Evolutionary conservation across 2,888 invertebrate genomes (phyloP).

Genomic region (Yponomeuta evonymella): DNA sequence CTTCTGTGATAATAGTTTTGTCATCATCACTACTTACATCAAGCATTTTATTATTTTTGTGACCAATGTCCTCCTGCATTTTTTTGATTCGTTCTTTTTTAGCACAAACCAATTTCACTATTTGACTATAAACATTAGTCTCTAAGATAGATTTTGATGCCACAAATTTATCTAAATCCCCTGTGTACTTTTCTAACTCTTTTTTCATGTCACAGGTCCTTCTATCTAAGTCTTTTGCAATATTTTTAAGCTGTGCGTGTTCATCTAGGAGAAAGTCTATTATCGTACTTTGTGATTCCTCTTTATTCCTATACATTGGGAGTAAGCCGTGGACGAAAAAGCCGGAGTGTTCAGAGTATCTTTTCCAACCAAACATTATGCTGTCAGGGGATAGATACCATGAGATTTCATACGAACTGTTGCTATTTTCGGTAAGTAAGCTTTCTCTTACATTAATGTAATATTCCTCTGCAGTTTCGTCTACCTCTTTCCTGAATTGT

Average conservation of each 20-base stretch:
- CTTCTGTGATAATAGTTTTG: background rate
- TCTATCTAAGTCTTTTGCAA: background rate
- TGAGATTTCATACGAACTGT: slow-evolving; percentile 23
- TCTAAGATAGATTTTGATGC: background rate
- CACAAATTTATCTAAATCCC: background rate
- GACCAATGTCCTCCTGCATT: background rate
- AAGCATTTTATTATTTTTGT: background rate
- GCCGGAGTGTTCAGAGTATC: background rate
- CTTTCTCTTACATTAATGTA: slow-evolving; percentile 29
- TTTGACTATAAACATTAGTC: background rate
- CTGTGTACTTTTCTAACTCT: background rate
- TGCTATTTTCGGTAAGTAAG: slow-evolving; percentile 30
- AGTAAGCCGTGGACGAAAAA: slow-evolving; percentile 11
- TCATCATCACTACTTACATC: background rate
- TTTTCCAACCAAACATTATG: background rate
- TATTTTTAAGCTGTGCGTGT: background rate
- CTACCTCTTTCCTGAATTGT: slow-evolving; percentile 32
- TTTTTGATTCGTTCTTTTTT: background rate
- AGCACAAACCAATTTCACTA: background rate
- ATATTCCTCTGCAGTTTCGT: slow-evolving; percentile 42
- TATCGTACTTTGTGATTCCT: too few species aligned
- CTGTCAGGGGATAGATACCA: background rate
- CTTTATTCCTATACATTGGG: too few species aligned
- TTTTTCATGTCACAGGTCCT: background rate
- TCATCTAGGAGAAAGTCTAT: background rate